A percentile compares a stretch with the other conserved stretches of the same genome.
These are phyloP conservation scores for Contarinia nasturtii DNA, from an alignment of 1,140 invertebrate species.

Conservation along the genomic window DNA sequence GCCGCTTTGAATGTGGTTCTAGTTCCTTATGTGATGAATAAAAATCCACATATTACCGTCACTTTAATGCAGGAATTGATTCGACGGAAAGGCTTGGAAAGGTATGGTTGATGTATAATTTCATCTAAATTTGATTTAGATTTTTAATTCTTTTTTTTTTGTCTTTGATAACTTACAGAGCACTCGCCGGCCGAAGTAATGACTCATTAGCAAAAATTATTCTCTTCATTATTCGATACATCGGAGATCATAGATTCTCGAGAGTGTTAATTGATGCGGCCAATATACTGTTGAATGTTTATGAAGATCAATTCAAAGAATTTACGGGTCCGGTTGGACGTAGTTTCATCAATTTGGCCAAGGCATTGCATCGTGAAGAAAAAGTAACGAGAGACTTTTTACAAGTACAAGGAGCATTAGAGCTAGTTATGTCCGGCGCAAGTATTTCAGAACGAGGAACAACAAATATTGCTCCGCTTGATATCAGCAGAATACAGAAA, in stretches of 20 bases:
- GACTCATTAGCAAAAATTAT: constrained; percentile 44
- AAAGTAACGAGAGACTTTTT: constrained; percentile 36
- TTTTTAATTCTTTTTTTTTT: no score
- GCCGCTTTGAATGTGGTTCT: constrained; percentile 63
- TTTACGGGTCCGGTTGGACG: constrained; percentile 34
- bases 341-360: constrained; percentile 35
- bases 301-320: constrained; percentile 35
- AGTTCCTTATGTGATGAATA: constrained; percentile 32
- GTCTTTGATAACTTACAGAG: no score
- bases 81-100: constrained; percentile 46
- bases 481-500: constrained; percentile 16
- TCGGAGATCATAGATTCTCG: constrained; percentile 55
- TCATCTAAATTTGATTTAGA: no score
- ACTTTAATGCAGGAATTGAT: constrained; percentile 69
- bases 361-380: constrained; percentile 44
- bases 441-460: constrained; percentile 11
- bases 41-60: constrained; percentile 56
- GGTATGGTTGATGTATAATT: constrained; percentile 7
- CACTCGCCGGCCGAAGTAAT: constrained; percentile 45
- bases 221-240: constrained; percentile 54
- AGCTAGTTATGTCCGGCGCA: constrained; percentile 41
- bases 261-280: constrained; percentile 50
- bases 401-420: constrained; percentile 45
- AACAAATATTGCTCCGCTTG: constrained; percentile 9
- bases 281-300: constrained; percentile 53